Conservation (phyloP, 2,888 invertebrate genomes). For the Epirrhoe tristata region DNA sequence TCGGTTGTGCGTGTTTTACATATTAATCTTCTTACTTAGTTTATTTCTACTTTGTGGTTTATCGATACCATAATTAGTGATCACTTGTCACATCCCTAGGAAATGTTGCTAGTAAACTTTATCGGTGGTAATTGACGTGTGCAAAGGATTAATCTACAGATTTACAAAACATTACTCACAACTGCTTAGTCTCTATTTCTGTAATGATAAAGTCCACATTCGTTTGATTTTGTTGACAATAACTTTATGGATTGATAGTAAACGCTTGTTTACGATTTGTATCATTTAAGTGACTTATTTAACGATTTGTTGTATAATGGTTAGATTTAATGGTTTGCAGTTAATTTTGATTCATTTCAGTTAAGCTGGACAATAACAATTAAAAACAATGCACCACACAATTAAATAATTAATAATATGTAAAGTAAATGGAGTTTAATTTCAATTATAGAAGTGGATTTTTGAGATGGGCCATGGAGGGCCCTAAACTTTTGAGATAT, state of each 20-base stretch:
- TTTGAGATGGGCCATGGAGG: too few species aligned
- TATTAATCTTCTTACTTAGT: background rate
- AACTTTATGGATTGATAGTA: constrained; percentile 24
- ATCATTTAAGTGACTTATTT: constrained; percentile 33
- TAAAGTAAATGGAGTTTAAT: too few species aligned
- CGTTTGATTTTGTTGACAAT: background rate
- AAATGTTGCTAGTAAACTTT: constrained; percentile 32
- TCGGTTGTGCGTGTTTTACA: too few species aligned
- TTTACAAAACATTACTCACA: constrained; percentile 29
- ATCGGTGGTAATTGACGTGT: constrained; percentile 37
- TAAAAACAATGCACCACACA: background rate
- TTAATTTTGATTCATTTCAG: constrained; percentile 22
- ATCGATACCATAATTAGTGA: constrained; percentile 12
- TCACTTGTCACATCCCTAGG: constrained; percentile 21
- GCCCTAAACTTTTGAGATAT: too few species aligned
- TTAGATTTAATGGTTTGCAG: constrained; percentile 19
- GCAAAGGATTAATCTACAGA: constrained; percentile 36
- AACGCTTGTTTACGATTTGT: constrained; percentile 34
- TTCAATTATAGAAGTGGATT: too few species aligned
- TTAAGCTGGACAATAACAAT: background rate
- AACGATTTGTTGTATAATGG: constrained; percentile 30
- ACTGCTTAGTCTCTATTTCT: background rate
- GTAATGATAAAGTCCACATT: constrained; percentile 12
- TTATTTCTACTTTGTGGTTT: background rate
- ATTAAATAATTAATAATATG: background rate